Evolutionary conservation across 2,797 vertebrate genomes (phyloP).

Genomic region (Euphonia xanthogaster): DNA sequence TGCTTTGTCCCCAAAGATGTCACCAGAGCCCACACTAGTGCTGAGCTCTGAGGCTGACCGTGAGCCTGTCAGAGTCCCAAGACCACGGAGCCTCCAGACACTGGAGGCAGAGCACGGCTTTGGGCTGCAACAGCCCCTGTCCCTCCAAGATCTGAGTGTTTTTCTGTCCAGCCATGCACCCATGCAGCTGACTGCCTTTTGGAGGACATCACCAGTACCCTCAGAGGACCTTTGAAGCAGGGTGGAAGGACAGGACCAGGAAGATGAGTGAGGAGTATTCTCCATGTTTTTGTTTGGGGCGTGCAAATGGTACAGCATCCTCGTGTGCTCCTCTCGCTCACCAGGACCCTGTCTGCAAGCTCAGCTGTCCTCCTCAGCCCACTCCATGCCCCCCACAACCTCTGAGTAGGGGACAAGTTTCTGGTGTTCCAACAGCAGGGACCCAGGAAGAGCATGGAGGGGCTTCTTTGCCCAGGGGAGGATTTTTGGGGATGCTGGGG

Average conservation of each 20-base stretch:
- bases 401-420: neutral
- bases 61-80: neutral
- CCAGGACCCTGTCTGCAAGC: neutral
- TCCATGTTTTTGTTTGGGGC: fast-evolving
- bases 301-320: neutral
- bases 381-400: neutral
- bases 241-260: neutral
- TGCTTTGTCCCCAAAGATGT: neutral
- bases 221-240: neutral
- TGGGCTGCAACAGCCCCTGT: neutral
- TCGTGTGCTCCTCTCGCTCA: neutral
- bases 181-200: neutral
- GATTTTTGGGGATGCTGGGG: neutral
- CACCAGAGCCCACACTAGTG: neutral
- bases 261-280: neutral
- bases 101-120: neutral
- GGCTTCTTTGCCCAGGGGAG: neutral
- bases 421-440: neutral
- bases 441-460: neutral
- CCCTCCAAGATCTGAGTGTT: neutral
- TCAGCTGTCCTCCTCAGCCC: neutral
- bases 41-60: neutral
- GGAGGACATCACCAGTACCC: neutral
- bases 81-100: fast-evolving
- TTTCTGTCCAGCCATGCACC: neutral